Percentiles rank a stretch among this genome's conserved stretches.
Conservation (phyloP, 2,888 invertebrate genomes). For the Hoplodrina ambigua region DNA sequence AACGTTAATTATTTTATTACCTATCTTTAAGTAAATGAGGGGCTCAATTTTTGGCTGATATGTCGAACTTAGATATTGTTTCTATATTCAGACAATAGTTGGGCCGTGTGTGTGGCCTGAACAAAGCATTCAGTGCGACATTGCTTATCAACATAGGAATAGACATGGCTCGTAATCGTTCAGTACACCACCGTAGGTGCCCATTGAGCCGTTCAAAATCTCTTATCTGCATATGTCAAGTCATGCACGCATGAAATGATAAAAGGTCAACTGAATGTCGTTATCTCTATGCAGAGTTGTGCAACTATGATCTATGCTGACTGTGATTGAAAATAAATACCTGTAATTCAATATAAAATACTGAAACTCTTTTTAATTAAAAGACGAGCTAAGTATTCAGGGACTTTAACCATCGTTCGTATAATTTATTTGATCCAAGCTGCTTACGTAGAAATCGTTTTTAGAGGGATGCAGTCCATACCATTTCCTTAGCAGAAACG, state of each 20-base stretch:
- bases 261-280: neutral
- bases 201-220: neutral
- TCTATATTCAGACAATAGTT: neutral
- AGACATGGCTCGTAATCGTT: neutral
- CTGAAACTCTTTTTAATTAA: constrained; percentile 5
- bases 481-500: too few relatives aligned
- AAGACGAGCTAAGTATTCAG: too few relatives aligned
- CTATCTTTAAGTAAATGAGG: too few relatives aligned
- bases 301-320: too few relatives aligned
- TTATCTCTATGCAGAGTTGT: neutral
- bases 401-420: neutral
- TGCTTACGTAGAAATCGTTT: too few relatives aligned
- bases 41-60: neutral
- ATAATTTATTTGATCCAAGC: neutral
- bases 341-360: neutral
- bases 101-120: neutral
- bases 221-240: neutral
- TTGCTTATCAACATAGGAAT: neutral
- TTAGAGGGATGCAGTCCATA: neutral
- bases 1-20: too few relatives aligned
- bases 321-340: neutral
- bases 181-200: neutral
- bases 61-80: neutral
- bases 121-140: neutral
- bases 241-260: neutral